Conservation (phyloP, 2,113 vertebrate species). For the Lophochroa leadbeateri region DNA sequence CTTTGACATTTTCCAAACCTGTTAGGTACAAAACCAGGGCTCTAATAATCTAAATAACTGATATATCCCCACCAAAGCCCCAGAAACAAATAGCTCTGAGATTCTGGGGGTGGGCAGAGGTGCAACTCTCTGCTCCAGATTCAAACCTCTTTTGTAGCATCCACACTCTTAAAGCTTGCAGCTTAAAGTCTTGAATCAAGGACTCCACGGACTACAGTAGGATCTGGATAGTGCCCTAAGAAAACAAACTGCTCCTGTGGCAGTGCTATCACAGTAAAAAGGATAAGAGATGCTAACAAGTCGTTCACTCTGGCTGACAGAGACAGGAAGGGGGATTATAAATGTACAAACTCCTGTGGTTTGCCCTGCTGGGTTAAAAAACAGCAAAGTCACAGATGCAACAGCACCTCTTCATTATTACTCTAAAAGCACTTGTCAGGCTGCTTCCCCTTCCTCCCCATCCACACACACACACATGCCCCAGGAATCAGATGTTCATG, state of each 20-base stretch:
- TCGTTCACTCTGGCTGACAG: not conserved
- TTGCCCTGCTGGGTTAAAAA: not conserved
- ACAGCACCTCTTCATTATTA: slow-evolving; percentile 3
- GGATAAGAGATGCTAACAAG: not conserved
- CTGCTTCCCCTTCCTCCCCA: not conserved
- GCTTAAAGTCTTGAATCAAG: not conserved
- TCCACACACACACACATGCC: not conserved
- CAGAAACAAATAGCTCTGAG: not conserved
- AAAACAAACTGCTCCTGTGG: not conserved
- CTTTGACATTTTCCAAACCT: not conserved
- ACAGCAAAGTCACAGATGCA: not conserved
- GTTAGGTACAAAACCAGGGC: not conserved
- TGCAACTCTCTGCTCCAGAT: not conserved
- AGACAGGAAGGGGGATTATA: not conserved
- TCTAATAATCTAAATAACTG: not conserved
- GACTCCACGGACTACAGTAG: not conserved
- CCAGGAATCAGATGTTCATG: slow-evolving; percentile 40
- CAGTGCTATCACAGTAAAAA: not conserved
- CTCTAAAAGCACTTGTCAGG: not conserved
- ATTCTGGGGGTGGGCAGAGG: not conserved
- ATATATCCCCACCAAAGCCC: not conserved
- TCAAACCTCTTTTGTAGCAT: not conserved
- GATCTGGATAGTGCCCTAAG: not conserved
- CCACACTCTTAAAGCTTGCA: not conserved
- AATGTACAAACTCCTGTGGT: not conserved